Conservation (phyloP, 1,140 invertebrate genomes). For the Zaprionus camerounensis region DNA sequence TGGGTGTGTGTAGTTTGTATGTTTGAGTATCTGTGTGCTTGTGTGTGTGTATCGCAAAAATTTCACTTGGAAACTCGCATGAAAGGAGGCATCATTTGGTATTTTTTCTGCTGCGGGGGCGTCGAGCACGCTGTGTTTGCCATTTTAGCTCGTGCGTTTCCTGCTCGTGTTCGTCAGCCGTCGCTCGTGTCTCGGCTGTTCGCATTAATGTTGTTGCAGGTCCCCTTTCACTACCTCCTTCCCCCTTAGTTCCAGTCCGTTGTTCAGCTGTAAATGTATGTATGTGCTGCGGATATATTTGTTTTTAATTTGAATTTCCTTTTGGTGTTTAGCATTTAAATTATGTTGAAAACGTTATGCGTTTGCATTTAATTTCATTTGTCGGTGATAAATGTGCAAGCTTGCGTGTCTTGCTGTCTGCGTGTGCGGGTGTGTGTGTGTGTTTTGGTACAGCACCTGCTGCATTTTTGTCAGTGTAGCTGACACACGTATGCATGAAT, state of each 20-base stretch:
- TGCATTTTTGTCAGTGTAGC: slow-evolving; percentile 55
- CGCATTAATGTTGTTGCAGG: slow-evolving; percentile 36
- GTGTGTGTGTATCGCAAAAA: slow-evolving; percentile 64
- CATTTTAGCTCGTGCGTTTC: slow-evolving; percentile 69
- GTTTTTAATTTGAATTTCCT: slow-evolving; percentile 72
- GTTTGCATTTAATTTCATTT: slow-evolving; percentile 70
- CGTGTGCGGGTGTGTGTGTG: not conserved
- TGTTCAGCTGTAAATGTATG: not conserved
- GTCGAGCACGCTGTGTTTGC: slow-evolving; percentile 58
- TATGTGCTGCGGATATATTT: slow-evolving; percentile 47
- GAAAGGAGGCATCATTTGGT: slow-evolving; percentile 52
- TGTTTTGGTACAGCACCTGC: slow-evolving; percentile 66
- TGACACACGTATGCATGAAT: not conserved
- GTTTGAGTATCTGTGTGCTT: not conserved
- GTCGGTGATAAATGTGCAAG: slow-evolving; percentile 64
- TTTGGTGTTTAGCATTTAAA: slow-evolving; percentile 75
- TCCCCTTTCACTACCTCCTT: not conserved
- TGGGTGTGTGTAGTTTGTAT: slow-evolving; percentile 53
- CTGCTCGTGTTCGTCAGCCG: slow-evolving; percentile 58
- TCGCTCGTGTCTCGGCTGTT: slow-evolving; percentile 26
- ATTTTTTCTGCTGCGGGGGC: slow-evolving; percentile 50
- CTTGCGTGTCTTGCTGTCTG: not conserved
- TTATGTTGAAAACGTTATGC: slow-evolving; percentile 67
- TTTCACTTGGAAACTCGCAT: slow-evolving; percentile 72
- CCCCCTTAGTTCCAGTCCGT: not conserved